phyloP scores from a whole-genome alignment of 2,888 invertebrate genomes.

The Agrenia bidenticulata region DNA sequence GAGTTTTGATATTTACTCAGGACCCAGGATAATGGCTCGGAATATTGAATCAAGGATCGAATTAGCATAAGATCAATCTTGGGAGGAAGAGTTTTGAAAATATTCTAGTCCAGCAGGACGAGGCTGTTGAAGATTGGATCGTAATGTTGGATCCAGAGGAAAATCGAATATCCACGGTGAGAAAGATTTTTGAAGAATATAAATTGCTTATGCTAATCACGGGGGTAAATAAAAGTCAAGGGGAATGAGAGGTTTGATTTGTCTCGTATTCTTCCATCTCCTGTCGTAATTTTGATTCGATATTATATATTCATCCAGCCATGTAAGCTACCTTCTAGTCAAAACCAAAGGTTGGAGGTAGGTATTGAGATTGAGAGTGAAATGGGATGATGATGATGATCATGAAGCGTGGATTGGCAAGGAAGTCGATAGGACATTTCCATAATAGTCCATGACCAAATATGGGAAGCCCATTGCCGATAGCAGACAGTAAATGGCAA shows the following conservation, averaged over 20 bases:
- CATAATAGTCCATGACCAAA: conserved; percentile 51
- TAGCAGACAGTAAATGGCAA: conserved; percentile 35
- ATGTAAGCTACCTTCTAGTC: too few relatives aligned
- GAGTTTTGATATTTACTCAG: too few relatives aligned
- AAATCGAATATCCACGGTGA: conserved; percentile 48
- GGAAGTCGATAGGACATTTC: conserved; percentile 31
- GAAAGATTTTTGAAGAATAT: not conserved
- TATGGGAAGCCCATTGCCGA: conserved; percentile 50
- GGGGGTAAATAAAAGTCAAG: conserved; percentile 3
- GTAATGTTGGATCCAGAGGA: conserved; percentile 44
- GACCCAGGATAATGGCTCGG: too few relatives aligned
- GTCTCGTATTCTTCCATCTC: too few relatives aligned
- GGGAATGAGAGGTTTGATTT: not conserved
- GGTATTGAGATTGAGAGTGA: conserved; percentile 14
- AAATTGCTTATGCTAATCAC: conserved; percentile 7
- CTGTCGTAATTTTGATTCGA: too few relatives aligned
- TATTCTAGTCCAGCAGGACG: too few relatives aligned
- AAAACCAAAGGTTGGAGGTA: too few relatives aligned
- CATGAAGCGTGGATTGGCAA: conserved; percentile 14
- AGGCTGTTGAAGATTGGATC: not conserved
- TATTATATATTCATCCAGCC: too few relatives aligned
- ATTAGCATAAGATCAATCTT: too few relatives aligned
- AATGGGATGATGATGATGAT: conserved; percentile 6
- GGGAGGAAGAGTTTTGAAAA: too few relatives aligned
- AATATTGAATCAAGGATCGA: too few relatives aligned